phyloP scores from a whole-genome alignment of 2,888 invertebrate species.

The Drosophila hamatofila region DNA sequence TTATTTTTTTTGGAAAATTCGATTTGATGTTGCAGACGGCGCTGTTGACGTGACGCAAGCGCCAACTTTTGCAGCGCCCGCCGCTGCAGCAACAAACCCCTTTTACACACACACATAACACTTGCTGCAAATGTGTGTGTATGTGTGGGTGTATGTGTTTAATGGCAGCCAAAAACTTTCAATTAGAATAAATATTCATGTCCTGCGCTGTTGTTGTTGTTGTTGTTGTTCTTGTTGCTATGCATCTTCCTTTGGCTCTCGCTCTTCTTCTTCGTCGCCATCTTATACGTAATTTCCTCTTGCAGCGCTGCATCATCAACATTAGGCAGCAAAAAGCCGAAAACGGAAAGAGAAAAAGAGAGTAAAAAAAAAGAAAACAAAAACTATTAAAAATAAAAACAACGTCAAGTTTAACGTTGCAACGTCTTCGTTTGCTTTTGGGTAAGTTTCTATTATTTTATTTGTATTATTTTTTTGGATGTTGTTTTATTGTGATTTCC shows the following conservation, averaged over 20 bases:
- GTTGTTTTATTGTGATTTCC: slow-evolving; percentile 19
- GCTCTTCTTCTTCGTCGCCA: neutral
- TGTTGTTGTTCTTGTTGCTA: slow-evolving; percentile 1
- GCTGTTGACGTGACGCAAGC: slow-evolving; percentile 54
- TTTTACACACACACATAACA: neutral
- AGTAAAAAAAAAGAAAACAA: slow-evolving; percentile 5
- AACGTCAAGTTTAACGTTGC: slow-evolving; percentile 37
- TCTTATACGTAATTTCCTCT: slow-evolving; percentile 23
- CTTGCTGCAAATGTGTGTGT: slow-evolving; percentile 9
- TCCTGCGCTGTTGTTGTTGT: neutral
- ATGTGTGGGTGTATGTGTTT: slow-evolving; percentile 15
- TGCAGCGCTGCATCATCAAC: slow-evolving; percentile 35
- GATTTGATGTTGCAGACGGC: slow-evolving; percentile 48
- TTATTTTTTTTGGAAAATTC: slow-evolving; percentile 50
- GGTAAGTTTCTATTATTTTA: slow-evolving; percentile 44
- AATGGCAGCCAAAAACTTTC: slow-evolving; percentile 34
- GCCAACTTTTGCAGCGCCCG: slow-evolving; percentile 31
- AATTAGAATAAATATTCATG: slow-evolving; percentile 31
- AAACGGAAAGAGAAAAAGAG: neutral
- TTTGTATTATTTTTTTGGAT: neutral
- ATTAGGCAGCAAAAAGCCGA: slow-evolving; percentile 18
- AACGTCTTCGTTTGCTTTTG: slow-evolving; percentile 42
- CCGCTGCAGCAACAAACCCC: slow-evolving; percentile 9
- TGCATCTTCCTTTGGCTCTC: neutral
- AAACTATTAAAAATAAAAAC: slow-evolving; percentile 10